These are phyloP conservation scores for Proteles cristata DNA, from an alignment of 2,113 vertebrate genomes.

Conservation along the genomic window DNA sequence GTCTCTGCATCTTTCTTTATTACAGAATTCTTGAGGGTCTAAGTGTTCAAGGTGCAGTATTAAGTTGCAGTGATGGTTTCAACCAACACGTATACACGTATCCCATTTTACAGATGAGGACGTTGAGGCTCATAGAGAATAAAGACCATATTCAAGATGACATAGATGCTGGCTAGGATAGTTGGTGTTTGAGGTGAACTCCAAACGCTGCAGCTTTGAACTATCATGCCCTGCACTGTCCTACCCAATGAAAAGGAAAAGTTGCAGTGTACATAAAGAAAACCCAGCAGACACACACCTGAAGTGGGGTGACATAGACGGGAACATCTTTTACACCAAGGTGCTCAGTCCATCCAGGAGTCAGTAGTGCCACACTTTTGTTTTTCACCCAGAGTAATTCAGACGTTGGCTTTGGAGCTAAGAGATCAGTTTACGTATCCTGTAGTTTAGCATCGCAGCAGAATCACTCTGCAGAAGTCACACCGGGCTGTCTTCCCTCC, in stretches of 20 bases:
- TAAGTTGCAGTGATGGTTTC: not conserved
- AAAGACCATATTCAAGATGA: not conserved
- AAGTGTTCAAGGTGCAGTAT: not conserved
- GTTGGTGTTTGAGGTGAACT: not conserved
- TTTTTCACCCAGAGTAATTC: too few species aligned
- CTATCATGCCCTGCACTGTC: accelerated
- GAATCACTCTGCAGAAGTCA: not conserved
- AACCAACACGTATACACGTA: not conserved
- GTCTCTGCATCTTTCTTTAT: accelerated
- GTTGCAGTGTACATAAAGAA: not conserved
- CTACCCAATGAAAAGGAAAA: accelerated
- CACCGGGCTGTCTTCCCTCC: not conserved
- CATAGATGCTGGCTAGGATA: accelerated
- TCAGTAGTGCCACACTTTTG: not conserved
- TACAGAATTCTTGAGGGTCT: too few species aligned
- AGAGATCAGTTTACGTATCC: not conserved
- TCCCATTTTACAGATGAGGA: not conserved
- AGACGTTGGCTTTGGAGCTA: not conserved
- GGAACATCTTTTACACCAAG: accelerated
- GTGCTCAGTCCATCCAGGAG: accelerated
- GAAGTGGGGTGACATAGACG: accelerated
- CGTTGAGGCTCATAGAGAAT: not conserved
- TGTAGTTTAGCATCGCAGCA: accelerated
- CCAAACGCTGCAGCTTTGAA: too few species aligned
- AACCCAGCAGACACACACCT: accelerated